phyloP scores from a whole-genome alignment of 2,888 invertebrate genomes.

The Campoplex capitator region DNA sequence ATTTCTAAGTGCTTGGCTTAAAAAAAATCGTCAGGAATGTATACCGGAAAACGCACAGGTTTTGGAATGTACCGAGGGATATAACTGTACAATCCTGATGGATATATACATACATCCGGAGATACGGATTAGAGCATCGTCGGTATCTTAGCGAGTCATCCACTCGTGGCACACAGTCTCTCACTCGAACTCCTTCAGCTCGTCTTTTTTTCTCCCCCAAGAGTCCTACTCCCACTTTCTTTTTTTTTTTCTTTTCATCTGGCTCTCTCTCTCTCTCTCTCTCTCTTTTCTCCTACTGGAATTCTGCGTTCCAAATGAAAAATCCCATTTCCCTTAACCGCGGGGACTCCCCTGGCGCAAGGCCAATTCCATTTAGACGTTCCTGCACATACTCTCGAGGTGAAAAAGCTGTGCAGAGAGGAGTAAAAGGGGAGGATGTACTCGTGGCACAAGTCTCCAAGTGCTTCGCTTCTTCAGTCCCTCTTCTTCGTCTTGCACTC shows the following conservation, averaged over 20 bases:
- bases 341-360: slow-evolving; percentile 72
- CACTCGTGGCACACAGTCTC: slow-evolving; percentile 65
- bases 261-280: slow-evolving; percentile 26
- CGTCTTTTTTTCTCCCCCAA: slow-evolving; percentile 34
- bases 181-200: slow-evolving; percentile 54
- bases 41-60: background rate
- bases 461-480: slow-evolving; percentile 42
- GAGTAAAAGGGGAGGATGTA: slow-evolving; percentile 55
- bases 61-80: background rate
- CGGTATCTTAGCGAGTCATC: slow-evolving; percentile 68
- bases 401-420: slow-evolving; percentile 66
- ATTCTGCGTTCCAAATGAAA: slow-evolving; percentile 76
- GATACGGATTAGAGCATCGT: slow-evolving; percentile 46
- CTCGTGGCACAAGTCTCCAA: slow-evolving; percentile 61
- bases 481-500: slow-evolving; percentile 73
- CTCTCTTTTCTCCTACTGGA: slow-evolving; percentile 58
- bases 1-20: background rate
- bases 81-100: background rate
- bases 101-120: slow-evolving; percentile 6
- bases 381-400: slow-evolving; percentile 67
- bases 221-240: slow-evolving; percentile 1
- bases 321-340: slow-evolving; percentile 76
- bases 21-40: background rate
- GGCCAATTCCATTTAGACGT: slow-evolving; percentile 77
- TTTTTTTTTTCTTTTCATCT: background rate